phyloP scores from a whole-genome alignment of 2,113 vertebrate species.

The Rattus rattus region DNA sequence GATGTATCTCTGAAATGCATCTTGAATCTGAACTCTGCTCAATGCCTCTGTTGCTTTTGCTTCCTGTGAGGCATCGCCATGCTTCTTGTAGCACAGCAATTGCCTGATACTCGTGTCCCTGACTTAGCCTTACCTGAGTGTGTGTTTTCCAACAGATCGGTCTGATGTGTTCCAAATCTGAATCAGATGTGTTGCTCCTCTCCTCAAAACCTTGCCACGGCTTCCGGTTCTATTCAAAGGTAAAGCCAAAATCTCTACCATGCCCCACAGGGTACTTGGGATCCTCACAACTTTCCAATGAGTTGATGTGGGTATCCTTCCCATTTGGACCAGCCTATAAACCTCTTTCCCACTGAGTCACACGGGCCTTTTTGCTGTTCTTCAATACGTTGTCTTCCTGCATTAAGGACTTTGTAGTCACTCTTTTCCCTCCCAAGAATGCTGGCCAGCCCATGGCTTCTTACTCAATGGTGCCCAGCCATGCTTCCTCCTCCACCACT shows the following conservation, averaged over 20 bases:
- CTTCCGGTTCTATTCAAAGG: not conserved
- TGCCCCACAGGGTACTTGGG: no score
- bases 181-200: not conserved
- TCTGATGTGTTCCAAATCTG: not conserved
- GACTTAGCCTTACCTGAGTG: not conserved
- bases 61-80: no score
- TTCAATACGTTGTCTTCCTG: accelerated
- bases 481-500: not conserved
- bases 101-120: not conserved
- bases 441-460: not conserved
- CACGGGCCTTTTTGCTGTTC: not conserved
- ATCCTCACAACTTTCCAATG: not conserved
- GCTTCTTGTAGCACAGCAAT: not conserved
- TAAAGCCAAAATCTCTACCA: not conserved
- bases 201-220: not conserved
- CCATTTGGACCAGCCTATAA: not conserved
- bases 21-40: not conserved
- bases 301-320: not conserved
- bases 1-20: not conserved
- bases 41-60: not conserved
- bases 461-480: no score
- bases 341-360: not conserved
- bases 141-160: not conserved
- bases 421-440: not conserved
- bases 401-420: not conserved